Evolutionary conservation across 2,797 vertebrate genomes (phyloP).

Genomic region (Alfaro cultratus): DNA sequence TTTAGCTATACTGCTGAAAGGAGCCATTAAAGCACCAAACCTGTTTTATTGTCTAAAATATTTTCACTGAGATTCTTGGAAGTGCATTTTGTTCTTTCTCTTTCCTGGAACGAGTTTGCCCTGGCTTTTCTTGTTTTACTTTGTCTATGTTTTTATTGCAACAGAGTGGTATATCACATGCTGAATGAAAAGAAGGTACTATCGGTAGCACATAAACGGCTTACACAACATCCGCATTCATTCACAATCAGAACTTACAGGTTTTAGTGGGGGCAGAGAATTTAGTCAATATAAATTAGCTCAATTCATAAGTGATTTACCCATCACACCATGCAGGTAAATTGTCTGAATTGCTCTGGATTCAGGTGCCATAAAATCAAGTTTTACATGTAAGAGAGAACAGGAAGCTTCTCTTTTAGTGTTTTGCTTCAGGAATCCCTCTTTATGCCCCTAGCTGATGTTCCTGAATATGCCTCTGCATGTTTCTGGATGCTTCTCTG

Average conservation of each 20-base stretch:
- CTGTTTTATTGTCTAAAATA: not conserved
- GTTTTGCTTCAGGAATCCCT: constrained; percentile 7
- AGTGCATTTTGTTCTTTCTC: not conserved
- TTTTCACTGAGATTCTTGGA: not conserved
- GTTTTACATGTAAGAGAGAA: not conserved
- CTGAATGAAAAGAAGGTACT: rapidly evolving
- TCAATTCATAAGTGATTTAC: not conserved
- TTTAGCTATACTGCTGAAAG: not conserved
- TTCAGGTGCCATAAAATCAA: not conserved
- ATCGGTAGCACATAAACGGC: not conserved
- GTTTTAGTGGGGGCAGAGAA: not conserved
- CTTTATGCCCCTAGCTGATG: not conserved
- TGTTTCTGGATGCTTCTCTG: constrained; percentile 49
- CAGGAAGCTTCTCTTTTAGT: not conserved
- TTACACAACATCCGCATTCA: not conserved
- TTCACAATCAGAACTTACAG: not conserved
- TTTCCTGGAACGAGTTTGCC: constrained; percentile 3
- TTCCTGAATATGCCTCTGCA: constrained; percentile 42
- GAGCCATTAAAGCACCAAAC: not conserved
- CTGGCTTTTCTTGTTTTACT: not conserved
- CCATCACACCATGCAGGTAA: not conserved
- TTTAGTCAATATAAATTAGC: not conserved
- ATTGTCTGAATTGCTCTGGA: not conserved
- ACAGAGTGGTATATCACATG: not conserved
- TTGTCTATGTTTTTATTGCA: not conserved